Conservation (phyloP, 2,113 vertebrate species). For the Pygoscelis antarcticus region DNA sequence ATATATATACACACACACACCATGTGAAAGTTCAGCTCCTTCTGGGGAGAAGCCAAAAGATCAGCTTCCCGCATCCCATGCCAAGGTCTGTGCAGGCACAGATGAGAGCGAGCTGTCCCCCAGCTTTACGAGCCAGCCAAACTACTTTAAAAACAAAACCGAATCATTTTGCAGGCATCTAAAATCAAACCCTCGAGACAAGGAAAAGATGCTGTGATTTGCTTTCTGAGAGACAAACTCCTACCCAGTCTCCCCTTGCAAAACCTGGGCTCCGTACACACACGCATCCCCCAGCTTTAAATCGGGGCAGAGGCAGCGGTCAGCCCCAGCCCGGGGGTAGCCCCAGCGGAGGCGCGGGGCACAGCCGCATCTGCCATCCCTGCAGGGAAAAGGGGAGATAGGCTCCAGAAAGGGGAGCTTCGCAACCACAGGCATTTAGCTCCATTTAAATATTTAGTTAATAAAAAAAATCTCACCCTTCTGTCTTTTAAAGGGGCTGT, state of each 20-base stretch:
- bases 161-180: background rate
- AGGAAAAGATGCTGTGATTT: background rate
- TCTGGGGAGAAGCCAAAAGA: background rate
- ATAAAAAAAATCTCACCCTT: background rate
- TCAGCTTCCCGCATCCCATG: background rate
- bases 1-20: too few relatives aligned
- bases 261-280: background rate
- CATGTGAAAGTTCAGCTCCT: background rate
- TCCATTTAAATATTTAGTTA: background rate
- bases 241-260: background rate
- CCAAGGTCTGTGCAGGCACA: background rate
- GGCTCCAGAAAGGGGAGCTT: background rate
- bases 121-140: background rate
- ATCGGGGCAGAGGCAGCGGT: background rate
- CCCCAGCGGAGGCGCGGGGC: too few relatives aligned
- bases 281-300: background rate
- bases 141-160: background rate
- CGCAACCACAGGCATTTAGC: fast-evolving
- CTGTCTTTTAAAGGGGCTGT: background rate
- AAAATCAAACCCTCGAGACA: background rate
- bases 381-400: background rate
- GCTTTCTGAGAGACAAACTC: background rate
- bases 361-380: background rate
- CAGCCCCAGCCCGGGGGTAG: background rate
- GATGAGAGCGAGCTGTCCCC: fast-evolving